Evolutionary conservation across 2,888 invertebrate genomes (phyloP).

Genomic region (Hemithea aestivaria): DNA sequence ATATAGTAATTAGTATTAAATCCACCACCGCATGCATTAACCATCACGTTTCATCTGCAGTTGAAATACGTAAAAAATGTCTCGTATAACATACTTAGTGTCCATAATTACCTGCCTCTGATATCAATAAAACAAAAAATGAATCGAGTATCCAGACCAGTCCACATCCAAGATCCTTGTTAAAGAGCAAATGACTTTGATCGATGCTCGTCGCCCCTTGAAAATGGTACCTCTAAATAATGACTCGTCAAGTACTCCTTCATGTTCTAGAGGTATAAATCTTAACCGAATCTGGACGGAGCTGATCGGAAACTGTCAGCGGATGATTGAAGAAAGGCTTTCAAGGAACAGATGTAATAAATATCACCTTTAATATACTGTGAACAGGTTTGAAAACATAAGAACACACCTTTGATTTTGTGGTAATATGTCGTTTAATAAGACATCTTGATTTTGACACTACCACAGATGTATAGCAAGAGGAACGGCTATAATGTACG

Average conservation of each 20-base stretch:
- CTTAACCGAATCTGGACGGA: conserved; percentile 26
- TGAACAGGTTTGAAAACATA: conserved; percentile 7
- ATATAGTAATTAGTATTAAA: too few relatives aligned
- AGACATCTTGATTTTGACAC: too few relatives aligned
- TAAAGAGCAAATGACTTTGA: conserved; percentile 38
- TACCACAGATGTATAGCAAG: too few relatives aligned
- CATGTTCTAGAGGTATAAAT: conserved; percentile 22
- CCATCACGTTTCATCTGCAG: too few relatives aligned
- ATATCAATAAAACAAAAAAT: conserved; percentile 3
- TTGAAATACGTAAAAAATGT: too few relatives aligned
- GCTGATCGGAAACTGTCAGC: conserved; percentile 30
- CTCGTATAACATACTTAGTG: too few relatives aligned
- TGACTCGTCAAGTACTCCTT: conserved; percentile 32
- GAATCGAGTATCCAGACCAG: conserved; percentile 14
- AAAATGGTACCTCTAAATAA: conserved; percentile 36
- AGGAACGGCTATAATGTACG: too few relatives aligned
- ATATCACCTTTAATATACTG: conserved; percentile 16
- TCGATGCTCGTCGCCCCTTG: conserved; percentile 32
- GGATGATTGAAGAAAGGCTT: conserved; percentile 26
- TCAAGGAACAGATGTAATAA: conserved; percentile 16
- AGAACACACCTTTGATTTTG: conserved; percentile 2
- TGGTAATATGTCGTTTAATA: conserved; percentile 1
- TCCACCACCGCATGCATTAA: too few relatives aligned
- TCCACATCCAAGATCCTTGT: conserved; percentile 21
- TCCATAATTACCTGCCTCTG: too few relatives aligned